Conservation (phyloP, 2,888 invertebrate species). For the Aporophyla lueneburgensis region DNA sequence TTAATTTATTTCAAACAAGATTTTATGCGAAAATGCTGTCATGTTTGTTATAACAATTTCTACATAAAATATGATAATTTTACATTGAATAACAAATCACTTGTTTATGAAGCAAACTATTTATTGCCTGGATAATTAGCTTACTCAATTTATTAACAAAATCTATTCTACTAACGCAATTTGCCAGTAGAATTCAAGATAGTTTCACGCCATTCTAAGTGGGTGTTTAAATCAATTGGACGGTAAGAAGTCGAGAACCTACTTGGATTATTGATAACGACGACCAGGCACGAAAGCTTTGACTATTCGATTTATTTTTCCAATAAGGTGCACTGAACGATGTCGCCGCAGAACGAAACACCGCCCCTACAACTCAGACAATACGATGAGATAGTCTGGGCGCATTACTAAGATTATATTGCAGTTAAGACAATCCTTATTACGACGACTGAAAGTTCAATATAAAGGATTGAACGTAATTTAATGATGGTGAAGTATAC, state of each 20-base stretch:
- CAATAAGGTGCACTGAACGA: slow-evolving; percentile 82
- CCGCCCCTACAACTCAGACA: slow-evolving; percentile 78
- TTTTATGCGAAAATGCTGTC: slow-evolving; percentile 10
- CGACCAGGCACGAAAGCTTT: slow-evolving; percentile 79
- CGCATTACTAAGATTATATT: slow-evolving; percentile 71
- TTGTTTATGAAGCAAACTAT: slow-evolving; percentile 29
- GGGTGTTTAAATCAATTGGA: slow-evolving; percentile 75
- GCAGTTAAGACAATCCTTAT: slow-evolving; percentile 68
- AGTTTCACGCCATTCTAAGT: slow-evolving; percentile 56
- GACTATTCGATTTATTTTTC: slow-evolving; percentile 82
- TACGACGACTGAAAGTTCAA: slow-evolving; percentile 75
- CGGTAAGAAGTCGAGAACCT: slow-evolving; percentile 74
- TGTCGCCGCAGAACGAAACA: slow-evolving; percentile 86
- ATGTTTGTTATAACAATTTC: slow-evolving; percentile 14
- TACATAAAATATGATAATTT: slow-evolving; percentile 23
- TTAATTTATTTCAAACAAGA: not conserved
- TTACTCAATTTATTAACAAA: slow-evolving; percentile 32
- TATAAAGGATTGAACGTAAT: slow-evolving; percentile 67
- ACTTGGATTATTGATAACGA: slow-evolving; percentile 79
- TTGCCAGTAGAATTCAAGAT: slow-evolving; percentile 43
- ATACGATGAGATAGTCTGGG: slow-evolving; percentile 79
- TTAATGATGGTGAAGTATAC: slow-evolving; percentile 75
- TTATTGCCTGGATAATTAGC: slow-evolving; percentile 29
- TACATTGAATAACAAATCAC: slow-evolving; percentile 39
- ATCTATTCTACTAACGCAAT: slow-evolving; percentile 35